These are phyloP conservation scores for Antrozous pallidus DNA, from an alignment of 2,797 vertebrate species.

Conservation along the genomic window DNA sequence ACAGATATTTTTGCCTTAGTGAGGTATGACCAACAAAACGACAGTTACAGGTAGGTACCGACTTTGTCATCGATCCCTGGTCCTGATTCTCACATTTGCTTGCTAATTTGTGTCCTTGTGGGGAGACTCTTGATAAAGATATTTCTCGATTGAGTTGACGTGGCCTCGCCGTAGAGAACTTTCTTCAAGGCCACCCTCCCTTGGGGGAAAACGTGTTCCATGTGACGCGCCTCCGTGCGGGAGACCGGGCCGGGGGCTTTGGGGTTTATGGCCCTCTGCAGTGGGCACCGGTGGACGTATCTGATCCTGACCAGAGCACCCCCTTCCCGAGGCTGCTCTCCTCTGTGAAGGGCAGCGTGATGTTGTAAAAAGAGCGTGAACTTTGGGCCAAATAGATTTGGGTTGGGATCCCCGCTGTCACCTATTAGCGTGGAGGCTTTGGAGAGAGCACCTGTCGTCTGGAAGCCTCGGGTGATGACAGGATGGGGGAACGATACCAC, in stretches of 20 bases:
- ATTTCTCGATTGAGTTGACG: not conserved
- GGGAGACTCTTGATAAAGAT: not conserved
- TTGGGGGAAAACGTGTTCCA: not conserved
- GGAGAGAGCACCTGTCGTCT: not conserved
- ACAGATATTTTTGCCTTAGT: constrained; percentile 99
- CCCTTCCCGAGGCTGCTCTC: not conserved
- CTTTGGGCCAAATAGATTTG: not conserved
- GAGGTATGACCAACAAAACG: constrained; percentile 94
- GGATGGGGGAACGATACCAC: not conserved
- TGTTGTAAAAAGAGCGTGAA: not conserved
- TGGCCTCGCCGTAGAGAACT: not conserved
- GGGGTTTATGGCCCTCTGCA: not conserved
- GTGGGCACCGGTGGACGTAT: not conserved
- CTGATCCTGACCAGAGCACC: not conserved
- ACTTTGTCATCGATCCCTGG: not conserved
- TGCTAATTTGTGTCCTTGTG: not conserved
- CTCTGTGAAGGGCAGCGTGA: not conserved
- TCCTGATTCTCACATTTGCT: not conserved
- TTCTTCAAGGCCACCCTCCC: not conserved
- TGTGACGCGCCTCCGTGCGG: not conserved
- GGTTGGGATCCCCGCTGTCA: not conserved
- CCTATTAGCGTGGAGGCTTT: not conserved
- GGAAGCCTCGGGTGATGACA: not conserved
- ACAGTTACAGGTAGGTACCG: constrained; percentile 94
- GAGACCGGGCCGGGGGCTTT: not conserved